phyloP scores from a whole-genome alignment of 2,113 vertebrate species.

The Scartelaos histophorus region DNA sequence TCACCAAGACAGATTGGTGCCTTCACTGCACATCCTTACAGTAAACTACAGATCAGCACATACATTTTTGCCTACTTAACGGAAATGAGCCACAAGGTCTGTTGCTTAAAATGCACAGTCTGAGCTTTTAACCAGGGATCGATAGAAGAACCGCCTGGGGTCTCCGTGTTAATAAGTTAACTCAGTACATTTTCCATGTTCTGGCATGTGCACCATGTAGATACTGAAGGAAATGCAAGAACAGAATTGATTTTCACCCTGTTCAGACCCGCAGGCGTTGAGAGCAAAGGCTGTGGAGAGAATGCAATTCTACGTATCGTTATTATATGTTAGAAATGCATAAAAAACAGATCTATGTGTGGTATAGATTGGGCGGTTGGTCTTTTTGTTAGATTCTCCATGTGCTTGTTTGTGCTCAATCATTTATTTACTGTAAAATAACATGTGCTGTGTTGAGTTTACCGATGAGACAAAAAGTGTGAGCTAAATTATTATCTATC shows the following conservation, averaged over 20 bases:
- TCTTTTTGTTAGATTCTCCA: not conserved
- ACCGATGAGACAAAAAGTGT: not conserved
- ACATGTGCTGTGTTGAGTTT: not conserved
- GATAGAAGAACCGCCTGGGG: conserved; percentile 22
- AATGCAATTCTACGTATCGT: not conserved
- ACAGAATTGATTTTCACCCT: conserved; percentile 20
- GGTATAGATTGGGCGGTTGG: not conserved
- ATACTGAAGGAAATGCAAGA: conserved; percentile 1
- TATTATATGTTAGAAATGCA: not conserved
- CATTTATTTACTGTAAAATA: not conserved
- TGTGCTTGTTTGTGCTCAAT: not conserved
- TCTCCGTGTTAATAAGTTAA: conserved; percentile 39
- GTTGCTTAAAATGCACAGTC: conserved; percentile 19
- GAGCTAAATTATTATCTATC: not conserved
- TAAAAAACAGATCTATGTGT: not conserved
- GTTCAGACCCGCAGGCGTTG: not conserved
- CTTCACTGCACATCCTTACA: not conserved
- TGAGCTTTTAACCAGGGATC: conserved; percentile 30
- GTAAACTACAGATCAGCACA: conserved; percentile 18
- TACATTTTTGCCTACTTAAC: conserved; percentile 14
- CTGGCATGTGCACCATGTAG: conserved; percentile 13
- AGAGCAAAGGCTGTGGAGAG: not conserved
- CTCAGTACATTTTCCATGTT: conserved; percentile 18
- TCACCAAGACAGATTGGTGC: too few relatives aligned
- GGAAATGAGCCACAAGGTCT: conserved; percentile 13